Evolutionary conservation across 2,113 vertebrate genomes (phyloP).

Genomic region (Tilapia sparmanii): DNA sequence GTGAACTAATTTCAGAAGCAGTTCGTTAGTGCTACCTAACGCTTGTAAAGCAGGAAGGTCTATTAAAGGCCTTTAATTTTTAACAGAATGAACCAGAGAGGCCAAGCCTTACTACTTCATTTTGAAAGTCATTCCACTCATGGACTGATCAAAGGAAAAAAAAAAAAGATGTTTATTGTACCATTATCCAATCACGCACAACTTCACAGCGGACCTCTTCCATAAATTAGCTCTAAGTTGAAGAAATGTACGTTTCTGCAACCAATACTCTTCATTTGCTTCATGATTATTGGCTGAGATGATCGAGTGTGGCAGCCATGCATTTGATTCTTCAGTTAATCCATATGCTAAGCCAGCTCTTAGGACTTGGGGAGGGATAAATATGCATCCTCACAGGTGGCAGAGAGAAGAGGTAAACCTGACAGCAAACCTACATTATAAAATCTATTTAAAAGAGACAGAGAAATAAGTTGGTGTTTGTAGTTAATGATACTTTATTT

Average conservation of each 20-base stretch:
- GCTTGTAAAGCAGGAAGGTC: not conserved
- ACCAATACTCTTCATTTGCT: not conserved
- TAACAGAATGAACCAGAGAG: not conserved
- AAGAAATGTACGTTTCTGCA: not conserved
- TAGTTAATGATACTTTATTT: not conserved
- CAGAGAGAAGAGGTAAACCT: slow-evolving; percentile 17
- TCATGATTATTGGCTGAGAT: not conserved
- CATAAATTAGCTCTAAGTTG: not conserved
- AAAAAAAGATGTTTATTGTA: not conserved
- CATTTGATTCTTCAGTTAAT: slow-evolving; percentile 42
- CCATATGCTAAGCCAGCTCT: slow-evolving; percentile 36
- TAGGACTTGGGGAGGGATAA: slow-evolving; percentile 6
- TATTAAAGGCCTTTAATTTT: not conserved
- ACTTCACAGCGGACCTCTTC: not conserved
- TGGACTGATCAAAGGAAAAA: not conserved
- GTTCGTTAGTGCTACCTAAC: not conserved
- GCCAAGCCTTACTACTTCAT: not conserved
- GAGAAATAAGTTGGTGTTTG: not conserved
- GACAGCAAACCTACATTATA: not conserved
- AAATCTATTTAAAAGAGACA: not conserved
- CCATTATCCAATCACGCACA: not conserved
- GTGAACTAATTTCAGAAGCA: not conserved
- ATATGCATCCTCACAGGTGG: slow-evolving; percentile 35
- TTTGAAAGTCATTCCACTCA: fast-evolving
- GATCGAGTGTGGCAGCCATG: not conserved